Evolutionary conservation across 2,797 vertebrate genomes (phyloP).

Genomic region (Clarias fuscus): DNA sequence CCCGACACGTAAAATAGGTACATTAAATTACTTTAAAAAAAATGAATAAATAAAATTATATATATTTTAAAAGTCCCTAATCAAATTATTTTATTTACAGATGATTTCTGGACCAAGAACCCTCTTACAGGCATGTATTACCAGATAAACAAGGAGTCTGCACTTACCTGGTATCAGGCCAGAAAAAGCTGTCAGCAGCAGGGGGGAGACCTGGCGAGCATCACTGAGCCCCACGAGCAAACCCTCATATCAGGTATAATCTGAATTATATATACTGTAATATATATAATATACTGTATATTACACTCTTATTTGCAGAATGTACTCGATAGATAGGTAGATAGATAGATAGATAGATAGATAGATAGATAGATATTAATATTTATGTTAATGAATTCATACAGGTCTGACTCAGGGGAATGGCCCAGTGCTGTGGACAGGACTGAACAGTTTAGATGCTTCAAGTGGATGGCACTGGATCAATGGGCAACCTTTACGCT

Average conservation of each 20-base stretch:
- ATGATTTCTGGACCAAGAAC: slow-evolving; percentile 75
- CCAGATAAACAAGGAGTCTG: slow-evolving; percentile 80
- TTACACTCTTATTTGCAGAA: too few species aligned
- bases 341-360: too few species aligned
- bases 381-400: too few species aligned
- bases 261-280: not conserved
- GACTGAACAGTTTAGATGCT: slow-evolving; percentile 81
- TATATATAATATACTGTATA: too few species aligned
- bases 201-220: slow-evolving; percentile 77
- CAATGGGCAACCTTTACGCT: slow-evolving; percentile 81
- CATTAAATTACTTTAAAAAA: not conserved
- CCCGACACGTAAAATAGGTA: slow-evolving; percentile 63
- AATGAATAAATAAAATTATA: not conserved
- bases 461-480: slow-evolving; percentile 90
- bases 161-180: slow-evolving; percentile 85
- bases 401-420: slow-evolving; percentile 70
- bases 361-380: too few species aligned
- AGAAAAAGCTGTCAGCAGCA: slow-evolving; percentile 88
- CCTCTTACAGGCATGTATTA: slow-evolving; percentile 77
- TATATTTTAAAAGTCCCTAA: not conserved
- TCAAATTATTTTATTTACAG: not conserved
- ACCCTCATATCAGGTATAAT: slow-evolving; percentile 82
- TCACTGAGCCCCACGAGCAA: slow-evolving; percentile 82
- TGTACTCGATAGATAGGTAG: too few species aligned
- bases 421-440: slow-evolving; percentile 82